Evolutionary conservation across 2,888 invertebrate genomes (phyloP).

Genomic region (Gnatocerus cornutus): DNA sequence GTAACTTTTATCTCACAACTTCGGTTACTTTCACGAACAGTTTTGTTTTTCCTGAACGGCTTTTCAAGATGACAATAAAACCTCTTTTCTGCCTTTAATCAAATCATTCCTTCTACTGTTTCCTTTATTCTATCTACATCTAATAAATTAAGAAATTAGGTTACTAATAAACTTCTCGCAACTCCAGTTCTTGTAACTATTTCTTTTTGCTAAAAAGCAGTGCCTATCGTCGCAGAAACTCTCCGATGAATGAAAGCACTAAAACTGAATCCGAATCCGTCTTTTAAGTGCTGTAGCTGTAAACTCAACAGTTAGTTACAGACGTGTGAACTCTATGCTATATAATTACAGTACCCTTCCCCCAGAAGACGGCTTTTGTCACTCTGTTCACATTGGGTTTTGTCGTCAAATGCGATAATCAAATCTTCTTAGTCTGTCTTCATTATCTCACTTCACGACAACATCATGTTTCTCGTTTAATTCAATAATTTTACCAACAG

Average conservation of each 20-base stretch:
- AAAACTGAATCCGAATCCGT: constrained; percentile 37
- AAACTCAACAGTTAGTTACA: constrained; percentile 56
- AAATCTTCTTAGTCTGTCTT: constrained; percentile 58
- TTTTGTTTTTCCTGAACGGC: no score
- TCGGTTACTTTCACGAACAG: no score
- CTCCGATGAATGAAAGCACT: constrained; percentile 25
- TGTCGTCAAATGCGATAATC: constrained; percentile 56
- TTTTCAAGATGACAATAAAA: constrained; percentile 7
- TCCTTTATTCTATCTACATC: constrained; percentile 10
- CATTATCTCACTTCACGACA: constrained; percentile 57
- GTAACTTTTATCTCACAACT: no score
- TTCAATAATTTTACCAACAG: constrained; percentile 55
- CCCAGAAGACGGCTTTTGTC: constrained; percentile 52
- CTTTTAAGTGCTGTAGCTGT: constrained; percentile 44
- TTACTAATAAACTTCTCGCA: constrained; percentile 12
- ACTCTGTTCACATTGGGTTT: constrained; percentile 49
- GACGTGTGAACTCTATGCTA: constrained; percentile 54
- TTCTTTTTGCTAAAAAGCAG: constrained; percentile 6
- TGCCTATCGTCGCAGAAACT: background rate
- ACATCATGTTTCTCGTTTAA: constrained; percentile 53
- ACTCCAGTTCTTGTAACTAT: constrained; percentile 2
- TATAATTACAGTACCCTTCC: constrained; percentile 52
- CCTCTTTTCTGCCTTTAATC: constrained; percentile 14
- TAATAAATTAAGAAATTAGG: constrained; percentile 25
- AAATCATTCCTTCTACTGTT: background rate